Base-by-base conservation (phyloP, 23 tunicate species). In the Styela clava region DNA sequence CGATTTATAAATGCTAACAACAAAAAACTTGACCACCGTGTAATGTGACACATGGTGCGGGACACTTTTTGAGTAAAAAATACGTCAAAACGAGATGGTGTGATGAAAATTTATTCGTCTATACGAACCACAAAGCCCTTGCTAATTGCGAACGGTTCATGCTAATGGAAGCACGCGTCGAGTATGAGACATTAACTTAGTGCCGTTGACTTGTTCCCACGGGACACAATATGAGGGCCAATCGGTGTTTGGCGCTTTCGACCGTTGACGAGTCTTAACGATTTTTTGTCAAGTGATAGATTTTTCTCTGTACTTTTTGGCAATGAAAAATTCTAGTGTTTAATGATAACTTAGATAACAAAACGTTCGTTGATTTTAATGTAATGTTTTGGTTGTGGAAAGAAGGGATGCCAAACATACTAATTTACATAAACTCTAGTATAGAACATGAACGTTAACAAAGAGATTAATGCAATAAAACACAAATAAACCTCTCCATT, bases 171-270 rank as follows among this genome's bases (percentile, higher is more conserved):
- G 56, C 56, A 44, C 12, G 56, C 56, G 56, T 44, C 56, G 56
- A 44, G 12, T 44, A 44, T 44, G 9, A 44, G 56, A 26, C 71
- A 65, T 65, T 65, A 65, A 65, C 16, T 65, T 65, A 26, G 71
- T 65, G 31, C 30, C 71, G 71, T 28, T 65, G 9, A 26, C 31
- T 65, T 9, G 16, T 9, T 65, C 71, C 71, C 71, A 65, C 71
- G 71, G 71, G 71, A 65, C 30, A 26, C 9, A 25, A 26, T 25
- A 9, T 26, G 31, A 28, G 71, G 71, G 71, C 71, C 71, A 65
- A 65, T 25, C 71, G 71, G 31, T 28, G 31, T 65, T 65, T 65
- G 71, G 71, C 31, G 31, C 31, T 25, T 65, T 65, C 71, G 71
- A 25, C 31, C 31, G 71, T 25, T 25, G 71, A 65, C 71, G 71